A percentile compares a stretch with the other conserved stretches of the same genome.
phyloP scores from a whole-genome alignment of 2,113 vertebrate genomes.

The Neodon shergylaensis region DNA sequence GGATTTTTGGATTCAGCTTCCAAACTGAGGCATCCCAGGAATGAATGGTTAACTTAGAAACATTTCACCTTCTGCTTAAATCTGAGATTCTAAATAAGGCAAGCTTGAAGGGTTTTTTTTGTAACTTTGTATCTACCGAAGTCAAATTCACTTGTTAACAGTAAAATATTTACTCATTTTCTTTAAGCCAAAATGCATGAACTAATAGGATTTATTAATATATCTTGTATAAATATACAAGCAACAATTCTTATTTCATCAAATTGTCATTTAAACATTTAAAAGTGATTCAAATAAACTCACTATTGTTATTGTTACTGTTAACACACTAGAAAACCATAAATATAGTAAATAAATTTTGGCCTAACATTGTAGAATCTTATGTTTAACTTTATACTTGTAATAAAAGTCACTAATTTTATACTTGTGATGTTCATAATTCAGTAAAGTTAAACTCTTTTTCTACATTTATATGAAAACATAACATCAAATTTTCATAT shows the following conservation, averaged over 20 bases:
- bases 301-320: fast-evolving
- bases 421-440: not conserved
- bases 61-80: not conserved
- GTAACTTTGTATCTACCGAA: not conserved
- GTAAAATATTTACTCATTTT: not conserved
- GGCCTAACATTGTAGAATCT: not conserved
- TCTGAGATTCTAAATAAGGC: not conserved
- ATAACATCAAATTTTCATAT: not conserved
- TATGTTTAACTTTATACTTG: not conserved
- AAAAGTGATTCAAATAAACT: not conserved
- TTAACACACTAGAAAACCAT: not conserved
- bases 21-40: not conserved
- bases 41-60: not conserved
- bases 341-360: not conserved
- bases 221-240: not conserved
- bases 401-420: not conserved
- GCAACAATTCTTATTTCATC: not conserved
- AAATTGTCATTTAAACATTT: not conserved
- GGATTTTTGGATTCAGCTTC: not conserved
- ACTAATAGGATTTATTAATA: not conserved
- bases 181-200: not conserved
- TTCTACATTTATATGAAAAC: not conserved
- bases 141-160: not conserved
- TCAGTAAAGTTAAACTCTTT: not conserved
- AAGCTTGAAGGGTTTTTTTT: not conserved